phyloP scores from a whole-genome alignment of 2,888 invertebrate genomes.

The Catocala sponsa region DNA sequence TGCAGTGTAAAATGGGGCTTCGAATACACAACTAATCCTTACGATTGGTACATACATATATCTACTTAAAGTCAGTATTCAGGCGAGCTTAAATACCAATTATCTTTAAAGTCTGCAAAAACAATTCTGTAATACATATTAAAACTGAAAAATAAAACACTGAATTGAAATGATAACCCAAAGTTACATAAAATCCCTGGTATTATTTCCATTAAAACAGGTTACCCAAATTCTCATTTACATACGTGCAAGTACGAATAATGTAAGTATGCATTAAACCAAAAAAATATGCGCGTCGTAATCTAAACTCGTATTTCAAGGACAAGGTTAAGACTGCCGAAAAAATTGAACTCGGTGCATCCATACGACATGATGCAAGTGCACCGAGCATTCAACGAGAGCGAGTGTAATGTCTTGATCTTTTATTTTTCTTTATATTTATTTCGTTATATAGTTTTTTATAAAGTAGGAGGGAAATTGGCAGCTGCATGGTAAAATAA shows the following conservation, averaged over 20 bases:
- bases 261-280: constrained; percentile 47
- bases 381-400: constrained; percentile 64
- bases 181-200: constrained; percentile 12
- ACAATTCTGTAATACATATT: neutral
- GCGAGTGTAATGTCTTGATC: constrained; percentile 45
- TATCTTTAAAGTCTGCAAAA: too few relatives aligned
- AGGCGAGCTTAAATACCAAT: too few relatives aligned
- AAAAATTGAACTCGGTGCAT: constrained; percentile 82
- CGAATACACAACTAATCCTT: too few relatives aligned
- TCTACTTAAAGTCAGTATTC: too few relatives aligned
- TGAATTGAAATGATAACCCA: neutral
- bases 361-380: constrained; percentile 80
- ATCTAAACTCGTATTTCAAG: constrained; percentile 87
- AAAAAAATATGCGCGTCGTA: constrained; percentile 69
- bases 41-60: too few relatives aligned
- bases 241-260: constrained; percentile 39
- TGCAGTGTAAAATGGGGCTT: too few relatives aligned
- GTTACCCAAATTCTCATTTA: constrained; percentile 41
- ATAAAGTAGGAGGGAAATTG: too few relatives aligned
- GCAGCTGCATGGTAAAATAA: too few relatives aligned
- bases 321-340: constrained; percentile 78
- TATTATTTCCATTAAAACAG: constrained; percentile 35
- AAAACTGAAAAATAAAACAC: too few relatives aligned
- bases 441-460: too few relatives aligned
- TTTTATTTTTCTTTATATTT: neutral